These are phyloP conservation scores for Thinocorus orbignyianus DNA, from an alignment of 2,113 vertebrate species.

Conservation along the genomic window DNA sequence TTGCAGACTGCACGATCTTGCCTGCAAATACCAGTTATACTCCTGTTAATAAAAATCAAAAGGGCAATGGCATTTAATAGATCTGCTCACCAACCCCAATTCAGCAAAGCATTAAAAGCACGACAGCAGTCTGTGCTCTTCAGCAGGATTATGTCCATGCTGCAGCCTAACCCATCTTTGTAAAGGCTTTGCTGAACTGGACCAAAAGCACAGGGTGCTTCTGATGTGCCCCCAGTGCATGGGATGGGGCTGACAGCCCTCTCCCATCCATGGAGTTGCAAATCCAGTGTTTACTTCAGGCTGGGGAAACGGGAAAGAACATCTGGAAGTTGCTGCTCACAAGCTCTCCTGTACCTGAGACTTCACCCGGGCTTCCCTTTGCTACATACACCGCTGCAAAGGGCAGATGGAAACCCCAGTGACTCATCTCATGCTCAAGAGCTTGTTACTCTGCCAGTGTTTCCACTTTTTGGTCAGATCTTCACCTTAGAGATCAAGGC, in stretches of 20 bases:
- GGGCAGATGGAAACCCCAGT: neutral
- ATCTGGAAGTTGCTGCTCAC: neutral
- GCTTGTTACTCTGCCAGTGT: neutral
- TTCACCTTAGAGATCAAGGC: neutral
- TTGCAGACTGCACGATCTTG: neutral
- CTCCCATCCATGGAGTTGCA: neutral
- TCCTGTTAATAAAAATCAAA: neutral
- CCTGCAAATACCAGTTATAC: neutral
- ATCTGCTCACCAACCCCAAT: neutral
- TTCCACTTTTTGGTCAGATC: neutral
- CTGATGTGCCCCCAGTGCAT: rapidly evolving
- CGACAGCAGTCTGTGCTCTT: rapidly evolving
- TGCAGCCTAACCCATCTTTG: rapidly evolving
- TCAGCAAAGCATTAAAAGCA: neutral
- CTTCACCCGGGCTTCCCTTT: neutral
- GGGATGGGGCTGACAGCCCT: neutral
- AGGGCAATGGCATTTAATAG: neutral
- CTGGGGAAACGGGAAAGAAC: neutral
- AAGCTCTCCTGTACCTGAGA: neutral
- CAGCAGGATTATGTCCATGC: neutral
- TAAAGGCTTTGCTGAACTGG: neutral
- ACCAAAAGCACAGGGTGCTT: neutral
- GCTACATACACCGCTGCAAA: neutral
- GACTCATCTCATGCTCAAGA: neutral
- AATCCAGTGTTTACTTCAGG: neutral